Conservation (phyloP, 2,888 invertebrate genomes). For the Blastobasis lacticolella region DNA sequence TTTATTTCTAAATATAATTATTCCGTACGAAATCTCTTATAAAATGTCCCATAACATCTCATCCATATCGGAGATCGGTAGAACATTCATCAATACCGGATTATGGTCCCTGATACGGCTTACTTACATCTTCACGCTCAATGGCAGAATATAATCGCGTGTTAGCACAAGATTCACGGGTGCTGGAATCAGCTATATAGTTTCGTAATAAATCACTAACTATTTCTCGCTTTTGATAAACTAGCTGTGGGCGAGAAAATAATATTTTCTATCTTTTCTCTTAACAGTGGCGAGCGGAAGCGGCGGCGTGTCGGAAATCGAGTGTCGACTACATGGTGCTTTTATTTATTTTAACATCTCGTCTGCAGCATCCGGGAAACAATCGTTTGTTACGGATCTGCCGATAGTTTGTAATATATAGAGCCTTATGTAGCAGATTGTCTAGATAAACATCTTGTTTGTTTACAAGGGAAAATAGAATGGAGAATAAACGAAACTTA, state of each 20-base stretch:
- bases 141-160: too few species aligned
- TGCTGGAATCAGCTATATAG: conserved; percentile 8
- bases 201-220: conserved; percentile 27
- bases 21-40: too few species aligned
- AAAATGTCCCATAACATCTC: too few species aligned
- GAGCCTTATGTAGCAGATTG: conserved; percentile 13
- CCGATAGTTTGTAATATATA: conserved; percentile 4
- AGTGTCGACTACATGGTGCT: conserved; percentile 40
- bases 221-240: conserved; percentile 36
- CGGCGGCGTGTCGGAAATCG: conserved; percentile 56
- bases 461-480: too few species aligned
- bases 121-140: too few species aligned
- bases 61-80: too few species aligned
- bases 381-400: conserved; percentile 35
- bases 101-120: too few species aligned
- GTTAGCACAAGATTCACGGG: not conserved
- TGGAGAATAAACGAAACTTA: too few species aligned
- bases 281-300: conserved; percentile 44
- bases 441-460: conserved; percentile 16
- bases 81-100: too few species aligned
- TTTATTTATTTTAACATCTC: conserved; percentile 69
- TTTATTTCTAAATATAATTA: too few species aligned
- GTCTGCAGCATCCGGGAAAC: conserved; percentile 55
- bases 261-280: conserved; percentile 44
- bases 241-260: conserved; percentile 39